A percentile compares a stretch with the other conserved stretches of the same genome.
Evolutionary conservation across 2,797 vertebrate species (phyloP).

Genomic region (Enteromius anoplus): DNA sequence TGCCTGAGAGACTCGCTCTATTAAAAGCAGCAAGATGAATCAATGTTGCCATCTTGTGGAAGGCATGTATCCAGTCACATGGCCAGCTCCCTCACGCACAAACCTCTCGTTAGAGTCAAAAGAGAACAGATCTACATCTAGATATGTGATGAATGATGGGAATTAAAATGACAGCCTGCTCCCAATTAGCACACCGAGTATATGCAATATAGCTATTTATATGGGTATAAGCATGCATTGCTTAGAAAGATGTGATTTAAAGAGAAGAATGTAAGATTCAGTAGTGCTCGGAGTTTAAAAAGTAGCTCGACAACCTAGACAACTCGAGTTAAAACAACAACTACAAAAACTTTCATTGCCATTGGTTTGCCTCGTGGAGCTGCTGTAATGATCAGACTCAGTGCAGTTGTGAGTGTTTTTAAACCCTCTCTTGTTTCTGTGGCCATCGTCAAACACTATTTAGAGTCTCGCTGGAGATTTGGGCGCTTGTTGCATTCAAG

Average conservation of each 20-base stretch:
- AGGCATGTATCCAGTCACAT: constrained; percentile 30
- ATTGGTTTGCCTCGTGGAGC: constrained; percentile 69
- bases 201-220: neutral
- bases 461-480: constrained; percentile 77
- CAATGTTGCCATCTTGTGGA: constrained; percentile 69
- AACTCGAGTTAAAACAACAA: constrained; percentile 61
- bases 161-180: constrained; percentile 10
- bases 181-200: neutral
- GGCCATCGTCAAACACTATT: constrained; percentile 77
- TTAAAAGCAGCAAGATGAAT: constrained; percentile 50
- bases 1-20: constrained; percentile 13
- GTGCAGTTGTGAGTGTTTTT: constrained; percentile 64
- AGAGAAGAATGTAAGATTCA: too few relatives aligned
- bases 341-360: constrained; percentile 67
- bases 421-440: constrained; percentile 76
- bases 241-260: neutral
- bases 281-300: neutral
- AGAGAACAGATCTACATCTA: neutral
- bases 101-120: neutral
- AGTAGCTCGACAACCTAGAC: constrained; percentile 62
- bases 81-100: neutral
- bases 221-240: neutral
- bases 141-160: neutral
- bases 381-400: constrained; percentile 70
- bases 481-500: constrained; percentile 76